phyloP scores from a whole-genome alignment of 1,140 invertebrate genomes.

The Campoletis sonorensis region DNA sequence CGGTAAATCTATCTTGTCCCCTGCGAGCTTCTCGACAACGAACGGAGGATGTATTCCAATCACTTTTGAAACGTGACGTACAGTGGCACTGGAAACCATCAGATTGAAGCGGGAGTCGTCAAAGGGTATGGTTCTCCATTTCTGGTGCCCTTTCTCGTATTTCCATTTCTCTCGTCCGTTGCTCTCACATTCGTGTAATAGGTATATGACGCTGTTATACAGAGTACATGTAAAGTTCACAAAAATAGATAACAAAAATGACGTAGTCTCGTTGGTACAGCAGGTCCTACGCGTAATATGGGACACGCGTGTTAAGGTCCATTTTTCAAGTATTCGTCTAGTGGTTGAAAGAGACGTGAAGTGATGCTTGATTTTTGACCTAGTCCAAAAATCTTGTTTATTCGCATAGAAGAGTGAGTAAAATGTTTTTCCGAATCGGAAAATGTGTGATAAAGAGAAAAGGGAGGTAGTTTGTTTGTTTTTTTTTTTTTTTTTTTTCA shows the following conservation, averaged over 20 bases:
- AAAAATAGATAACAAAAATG: neutral
- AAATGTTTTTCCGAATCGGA: no score
- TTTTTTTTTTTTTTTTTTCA: no score
- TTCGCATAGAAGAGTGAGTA: no score
- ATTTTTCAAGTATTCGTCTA: neutral
- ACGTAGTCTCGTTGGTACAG: neutral
- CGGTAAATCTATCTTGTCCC: slow-evolving; percentile 10
- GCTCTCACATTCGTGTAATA: neutral
- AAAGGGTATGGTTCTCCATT: neutral
- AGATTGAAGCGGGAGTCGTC: neutral
- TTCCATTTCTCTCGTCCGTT: neutral
- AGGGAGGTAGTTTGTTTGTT: no score
- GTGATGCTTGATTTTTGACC: no score
- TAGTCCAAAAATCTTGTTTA: no score
- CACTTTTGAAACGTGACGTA: slow-evolving; percentile 12
- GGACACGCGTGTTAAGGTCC: neutral
- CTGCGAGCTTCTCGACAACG: neutral
- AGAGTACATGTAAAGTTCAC: neutral
- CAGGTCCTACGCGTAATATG: neutral
- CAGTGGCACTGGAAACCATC: slow-evolving; percentile 8
- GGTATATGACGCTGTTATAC: neutral
- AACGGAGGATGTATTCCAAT: slow-evolving; percentile 4
- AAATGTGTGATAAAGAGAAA: no score
- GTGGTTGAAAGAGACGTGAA: neutral
- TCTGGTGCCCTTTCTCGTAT: neutral